Evolutionary conservation across 2,113 vertebrate genomes (phyloP).

Genomic region (Syrmaticus mikado): DNA sequence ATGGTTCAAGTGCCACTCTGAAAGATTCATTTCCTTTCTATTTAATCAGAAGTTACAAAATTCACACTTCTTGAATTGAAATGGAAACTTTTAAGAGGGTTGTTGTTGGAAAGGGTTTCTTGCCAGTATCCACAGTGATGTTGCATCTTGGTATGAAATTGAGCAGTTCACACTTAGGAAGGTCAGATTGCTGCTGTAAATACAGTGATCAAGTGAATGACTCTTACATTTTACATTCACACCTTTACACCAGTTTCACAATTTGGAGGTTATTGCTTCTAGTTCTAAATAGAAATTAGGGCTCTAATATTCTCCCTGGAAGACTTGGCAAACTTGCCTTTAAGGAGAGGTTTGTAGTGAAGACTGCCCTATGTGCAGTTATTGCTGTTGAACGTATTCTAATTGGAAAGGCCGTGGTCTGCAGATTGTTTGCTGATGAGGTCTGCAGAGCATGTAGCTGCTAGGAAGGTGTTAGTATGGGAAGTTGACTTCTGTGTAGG

Average conservation of each 20-base stretch:
- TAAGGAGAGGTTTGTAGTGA: background rate
- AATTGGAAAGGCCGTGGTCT: background rate
- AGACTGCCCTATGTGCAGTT: rapidly evolving
- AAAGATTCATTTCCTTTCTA: background rate
- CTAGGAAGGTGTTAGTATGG: background rate
- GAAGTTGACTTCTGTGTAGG: background rate
- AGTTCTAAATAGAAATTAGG: background rate
- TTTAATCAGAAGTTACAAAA: constrained; percentile 26
- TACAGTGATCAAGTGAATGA: background rate
- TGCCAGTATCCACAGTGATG: background rate
- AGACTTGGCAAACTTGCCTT: background rate
- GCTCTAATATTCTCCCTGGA: background rate
- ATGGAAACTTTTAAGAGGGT: background rate
- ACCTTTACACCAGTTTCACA: background rate
- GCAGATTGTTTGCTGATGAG: background rate
- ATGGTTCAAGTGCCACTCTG: background rate
- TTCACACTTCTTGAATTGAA: background rate
- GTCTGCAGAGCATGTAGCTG: rapidly evolving
- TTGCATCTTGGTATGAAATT: background rate
- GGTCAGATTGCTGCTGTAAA: background rate
- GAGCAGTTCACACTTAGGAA: background rate
- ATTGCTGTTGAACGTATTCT: background rate
- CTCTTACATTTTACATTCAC: background rate
- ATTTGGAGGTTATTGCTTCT: background rate
- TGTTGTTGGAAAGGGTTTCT: background rate